A percentile compares a stretch with the other conserved stretches of the same genome.
These are phyloP conservation scores for Potamilus streckersoni DNA, from an alignment of 1,140 invertebrate species.

Conservation along the genomic window DNA sequence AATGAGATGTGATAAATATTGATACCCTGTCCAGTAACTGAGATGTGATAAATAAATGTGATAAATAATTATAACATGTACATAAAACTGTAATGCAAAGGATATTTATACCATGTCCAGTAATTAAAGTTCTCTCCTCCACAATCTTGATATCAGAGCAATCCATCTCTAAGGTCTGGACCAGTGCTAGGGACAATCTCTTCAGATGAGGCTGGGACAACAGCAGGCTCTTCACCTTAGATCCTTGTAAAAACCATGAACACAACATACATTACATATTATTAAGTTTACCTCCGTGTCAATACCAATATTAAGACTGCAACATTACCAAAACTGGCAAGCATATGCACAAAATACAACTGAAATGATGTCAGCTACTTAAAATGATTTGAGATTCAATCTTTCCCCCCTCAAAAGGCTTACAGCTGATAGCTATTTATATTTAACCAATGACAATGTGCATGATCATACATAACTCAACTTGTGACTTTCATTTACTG, in stretches of 20 bases:
- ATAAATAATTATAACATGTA: conserved; percentile 34
- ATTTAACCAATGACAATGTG: too few relatives aligned
- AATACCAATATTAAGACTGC: too few relatives aligned
- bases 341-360: too few relatives aligned
- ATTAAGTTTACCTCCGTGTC: too few relatives aligned
- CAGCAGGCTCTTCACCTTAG: conserved; percentile 40
- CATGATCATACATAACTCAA: too few relatives aligned
- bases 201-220: conserved; percentile 48
- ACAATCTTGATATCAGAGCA: conserved; percentile 53
- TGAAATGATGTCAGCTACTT: too few relatives aligned
- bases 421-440: too few relatives aligned
- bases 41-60: not conserved
- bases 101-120: conserved; percentile 39
- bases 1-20: not conserved
- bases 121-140: conserved; percentile 44
- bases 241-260: conserved; percentile 32
- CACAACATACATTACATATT: not conserved
- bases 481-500: too few relatives aligned
- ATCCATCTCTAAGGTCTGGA: conserved; percentile 55
- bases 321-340: too few relatives aligned
- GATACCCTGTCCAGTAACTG: conserved; percentile 41
- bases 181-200: conserved; percentile 43
- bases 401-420: too few relatives aligned
- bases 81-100: not conserved
- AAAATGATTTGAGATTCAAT: too few relatives aligned